A percentile compares a stretch with the other conserved stretches of the same genome.
These are phyloP conservation scores for Romanogobio albipinnatus DNA, from an alignment of 2,113 vertebrate genomes.

Conservation along the genomic window DNA sequence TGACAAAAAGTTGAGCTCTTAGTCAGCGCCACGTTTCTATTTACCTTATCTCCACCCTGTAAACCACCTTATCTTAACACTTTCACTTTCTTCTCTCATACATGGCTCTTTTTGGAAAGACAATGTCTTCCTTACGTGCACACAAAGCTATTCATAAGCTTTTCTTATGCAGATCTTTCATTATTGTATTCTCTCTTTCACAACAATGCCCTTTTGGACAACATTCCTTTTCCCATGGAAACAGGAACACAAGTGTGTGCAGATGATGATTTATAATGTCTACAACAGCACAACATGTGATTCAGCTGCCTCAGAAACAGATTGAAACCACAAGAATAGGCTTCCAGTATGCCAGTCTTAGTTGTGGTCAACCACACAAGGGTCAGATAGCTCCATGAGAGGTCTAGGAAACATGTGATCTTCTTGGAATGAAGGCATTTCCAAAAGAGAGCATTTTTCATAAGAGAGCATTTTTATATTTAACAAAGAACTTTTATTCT, in stretches of 20 bases:
- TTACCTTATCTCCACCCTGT: background rate
- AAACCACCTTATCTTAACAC: background rate
- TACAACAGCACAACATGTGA: slow-evolving; percentile 4
- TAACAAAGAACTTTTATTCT: background rate
- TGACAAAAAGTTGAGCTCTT: background rate
- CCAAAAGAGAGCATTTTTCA: background rate
- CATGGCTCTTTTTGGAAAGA: background rate
- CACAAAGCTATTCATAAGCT: background rate
- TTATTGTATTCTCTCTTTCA: slow-evolving; percentile 6
- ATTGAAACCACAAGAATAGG: background rate
- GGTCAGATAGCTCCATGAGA: slow-evolving; percentile 10
- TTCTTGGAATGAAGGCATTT: slow-evolving; percentile 18
- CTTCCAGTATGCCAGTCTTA: background rate
- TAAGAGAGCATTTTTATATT: background rate
- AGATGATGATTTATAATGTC: slow-evolving; percentile 13
- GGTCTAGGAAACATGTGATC: slow-evolving; percentile 17
- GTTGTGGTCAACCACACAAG: background rate
- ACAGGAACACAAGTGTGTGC: background rate
- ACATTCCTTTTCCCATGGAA: slow-evolving; percentile 16
- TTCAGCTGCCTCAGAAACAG: background rate
- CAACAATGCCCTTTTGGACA: background rate
- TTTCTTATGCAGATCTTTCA: background rate
- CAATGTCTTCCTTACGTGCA: background rate
- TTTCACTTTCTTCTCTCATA: background rate
- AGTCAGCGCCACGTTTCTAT: background rate